Evolutionary conservation across 1,140 invertebrate genomes (phyloP), one percentile per base, ranked within the genome.

Genomic region (Mizuhopecten yessoensis): DNA sequence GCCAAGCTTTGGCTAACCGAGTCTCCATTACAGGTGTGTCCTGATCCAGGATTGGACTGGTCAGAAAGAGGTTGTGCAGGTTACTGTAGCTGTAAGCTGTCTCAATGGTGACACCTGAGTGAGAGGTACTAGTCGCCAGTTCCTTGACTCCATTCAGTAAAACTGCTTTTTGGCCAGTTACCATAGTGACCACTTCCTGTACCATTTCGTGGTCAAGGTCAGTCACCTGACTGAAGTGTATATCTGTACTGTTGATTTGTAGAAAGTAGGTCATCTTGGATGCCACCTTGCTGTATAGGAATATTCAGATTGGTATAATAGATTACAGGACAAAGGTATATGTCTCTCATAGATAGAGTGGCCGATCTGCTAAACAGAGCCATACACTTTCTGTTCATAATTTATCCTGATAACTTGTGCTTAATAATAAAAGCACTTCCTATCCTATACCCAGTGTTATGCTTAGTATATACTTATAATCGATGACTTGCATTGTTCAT

Each of bases 211-310:
- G 7, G 49, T 90, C 88, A 10, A 87, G 23, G 42, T 87, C 88
- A 88, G 87, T 42, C 36, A 92, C n/a, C 87, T 90, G 89, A 36
- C 87, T 57, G 34, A 57, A 87, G 33, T 88, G 34, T 17, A 89
- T 88, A 0, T 23, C 42, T 87, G 87, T 87, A 5, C 42, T 23
- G 34, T 90, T 88, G 75, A 90, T 42, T 36, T 89, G 49, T 36
- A 92, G 49, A 57, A 86, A 92, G 87, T 92, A 92, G 13, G 34
- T 57, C 20, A 92, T 45, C 86, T 92, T 92, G 33, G 49, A 90
- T 29, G 87, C 34, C 34, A 86, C 33, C n/a, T 49, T 49, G 9
- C 87, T 87, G 49, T 34, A 86, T 17, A 75, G 23, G 57, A 45
- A 45, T 17, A 17, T 45, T 13, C 9, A 45, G 17, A 13, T 39